Evolutionary conservation across 2,113 vertebrate genomes (phyloP), one percentile per base, ranked within the genome.

Genomic region (Antechinus flavipes): DNA sequence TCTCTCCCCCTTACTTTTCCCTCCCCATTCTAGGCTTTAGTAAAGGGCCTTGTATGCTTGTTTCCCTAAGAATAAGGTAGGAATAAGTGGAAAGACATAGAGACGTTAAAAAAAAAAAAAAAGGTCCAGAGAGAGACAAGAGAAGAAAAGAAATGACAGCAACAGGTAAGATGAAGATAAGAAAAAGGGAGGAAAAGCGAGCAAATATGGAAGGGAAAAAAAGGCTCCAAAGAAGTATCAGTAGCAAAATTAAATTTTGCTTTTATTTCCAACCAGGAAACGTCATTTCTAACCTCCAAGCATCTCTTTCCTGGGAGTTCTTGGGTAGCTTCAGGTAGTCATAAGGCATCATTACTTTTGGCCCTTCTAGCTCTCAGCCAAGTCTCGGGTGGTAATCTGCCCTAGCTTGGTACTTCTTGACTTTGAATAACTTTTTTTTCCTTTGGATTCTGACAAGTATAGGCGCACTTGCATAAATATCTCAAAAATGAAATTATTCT

Each of bases 241-340:
- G 24, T 54, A 46, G 56, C 68, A 93, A 93, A 96, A 91, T 91
- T 50, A 95, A 95, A 96, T 50, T 56, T 12, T 91, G 93, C 94
- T 94, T 84, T 96, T 96, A 90, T 94, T 93, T 95, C 89, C 49
- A 92, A 91, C 53, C 92, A 27, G 49, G 92, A 92, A 8, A 90
- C 54, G 30, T 11, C 8, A 23, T 47, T 47, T 89, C 54, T 19
- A 4, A 46, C 50, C 52, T 24, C 54, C 35, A 22, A 46, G 54
- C 9, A 1, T 84, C 68, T 84, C 93, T 61, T 19, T 14, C 47
- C 46, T 25, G 16, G 35, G 46, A 8, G 9, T 9, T 46, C 9
- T 46, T 30, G 14, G 2, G 56, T 53, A 96, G 50, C 12, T 14
- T n/a, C 9, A 19, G 7, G 2, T 53, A 4, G 2, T 53, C 42